Conservation (phyloP, 2,888 invertebrate species). For the Odontothrips loti region DNA sequence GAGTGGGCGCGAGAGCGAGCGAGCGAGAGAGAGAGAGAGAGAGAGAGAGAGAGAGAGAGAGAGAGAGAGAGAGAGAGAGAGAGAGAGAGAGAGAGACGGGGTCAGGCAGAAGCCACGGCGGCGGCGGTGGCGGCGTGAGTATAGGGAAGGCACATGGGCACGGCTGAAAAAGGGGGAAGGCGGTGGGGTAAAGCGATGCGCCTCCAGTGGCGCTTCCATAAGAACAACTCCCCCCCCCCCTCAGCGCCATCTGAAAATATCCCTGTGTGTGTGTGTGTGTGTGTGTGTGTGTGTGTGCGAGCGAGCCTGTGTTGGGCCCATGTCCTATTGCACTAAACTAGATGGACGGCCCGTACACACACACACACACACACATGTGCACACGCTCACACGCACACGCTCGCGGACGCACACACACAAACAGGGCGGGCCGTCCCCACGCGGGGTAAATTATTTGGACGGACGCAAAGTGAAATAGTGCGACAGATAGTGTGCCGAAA, state of each 20-base stretch:
- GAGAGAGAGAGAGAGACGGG: too few species aligned
- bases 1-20: neutral
- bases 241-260: neutral
- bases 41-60: neutral
- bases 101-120: too few species aligned
- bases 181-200: neutral
- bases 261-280: neutral
- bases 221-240: neutral
- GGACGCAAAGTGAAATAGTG: slow-evolving; percentile 22
- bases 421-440: neutral
- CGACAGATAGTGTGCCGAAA: neutral
- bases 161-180: neutral
- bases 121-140: neutral
- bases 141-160: too few species aligned
- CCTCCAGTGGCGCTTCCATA: neutral
- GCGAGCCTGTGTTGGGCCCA: neutral
- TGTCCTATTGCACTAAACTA: slow-evolving; percentile 20
- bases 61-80: too few species aligned
- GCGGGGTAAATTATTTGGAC: neutral
- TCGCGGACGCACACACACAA: neutral
- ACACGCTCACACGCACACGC: neutral
- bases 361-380: neutral
- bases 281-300: neutral
- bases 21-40: neutral
- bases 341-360: slow-evolving; percentile 7